Evolutionary conservation across 2,113 vertebrate genomes (phyloP).

Genomic region (Polypterus senegalus): DNA sequence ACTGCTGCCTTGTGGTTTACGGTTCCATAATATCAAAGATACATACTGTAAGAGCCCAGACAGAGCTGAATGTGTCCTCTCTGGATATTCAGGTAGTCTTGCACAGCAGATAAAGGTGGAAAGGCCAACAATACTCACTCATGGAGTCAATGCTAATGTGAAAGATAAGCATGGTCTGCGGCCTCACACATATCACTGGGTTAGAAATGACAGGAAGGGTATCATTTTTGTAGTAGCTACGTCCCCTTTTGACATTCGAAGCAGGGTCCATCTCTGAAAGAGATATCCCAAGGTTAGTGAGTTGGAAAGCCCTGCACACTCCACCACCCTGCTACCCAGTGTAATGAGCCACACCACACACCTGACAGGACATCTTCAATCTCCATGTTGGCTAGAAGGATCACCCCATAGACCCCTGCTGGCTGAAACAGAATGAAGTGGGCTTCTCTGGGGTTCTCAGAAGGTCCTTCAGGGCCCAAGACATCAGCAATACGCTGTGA

Average conservation of each 20-base stretch:
- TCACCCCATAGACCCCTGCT: slow-evolving; percentile 64
- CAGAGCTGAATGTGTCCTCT: too few relatives aligned
- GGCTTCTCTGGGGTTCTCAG: slow-evolving; percentile 45
- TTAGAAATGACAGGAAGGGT: slow-evolving; percentile 60
- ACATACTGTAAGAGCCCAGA: too few relatives aligned
- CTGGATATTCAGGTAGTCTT: too few relatives aligned
- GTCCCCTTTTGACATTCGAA: neutral
- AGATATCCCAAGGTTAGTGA: too few relatives aligned
- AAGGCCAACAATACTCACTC: slow-evolving; percentile 36
- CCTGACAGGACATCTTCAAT: slow-evolving; percentile 58
- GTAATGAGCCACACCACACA: slow-evolving; percentile 20
- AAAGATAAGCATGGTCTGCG: slow-evolving; percentile 70
- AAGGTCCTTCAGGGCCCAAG: slow-evolving; percentile 64
- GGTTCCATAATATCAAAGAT: too few relatives aligned
- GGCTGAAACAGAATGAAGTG: slow-evolving; percentile 64
- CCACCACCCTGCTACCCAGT: too few relatives aligned
- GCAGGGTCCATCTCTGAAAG: too few relatives aligned
- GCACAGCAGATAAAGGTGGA: too few relatives aligned
- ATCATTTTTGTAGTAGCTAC: neutral
- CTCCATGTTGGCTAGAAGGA: slow-evolving; percentile 44
- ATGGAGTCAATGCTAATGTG: slow-evolving; percentile 61
- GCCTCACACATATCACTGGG: slow-evolving; percentile 63
- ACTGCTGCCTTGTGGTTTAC: too few relatives aligned
- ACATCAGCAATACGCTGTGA: slow-evolving; percentile 51
- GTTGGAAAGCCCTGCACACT: too few relatives aligned